Percentiles rank a stretch among this genome's conserved stretches.
phyloP scores from a whole-genome alignment of 2,888 invertebrate species.

The Heliconius ethilla region DNA sequence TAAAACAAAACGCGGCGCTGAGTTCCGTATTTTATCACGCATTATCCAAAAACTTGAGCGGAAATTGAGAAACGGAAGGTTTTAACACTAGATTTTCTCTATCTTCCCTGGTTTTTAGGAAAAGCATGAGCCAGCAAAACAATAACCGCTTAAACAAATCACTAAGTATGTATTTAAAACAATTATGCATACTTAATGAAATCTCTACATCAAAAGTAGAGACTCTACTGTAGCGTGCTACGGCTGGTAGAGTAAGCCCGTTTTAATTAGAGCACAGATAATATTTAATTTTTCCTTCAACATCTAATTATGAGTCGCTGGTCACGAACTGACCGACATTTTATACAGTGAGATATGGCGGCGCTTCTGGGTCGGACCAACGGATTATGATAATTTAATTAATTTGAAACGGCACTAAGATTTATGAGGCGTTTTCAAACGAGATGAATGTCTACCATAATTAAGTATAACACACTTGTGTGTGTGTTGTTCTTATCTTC shows the following conservation, averaged over 20 bases:
- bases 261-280: slow-evolving; percentile 29
- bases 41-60: no score
- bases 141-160: neutral
- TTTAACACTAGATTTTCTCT: neutral
- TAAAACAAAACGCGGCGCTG: neutral
- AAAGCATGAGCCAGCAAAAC: no score
- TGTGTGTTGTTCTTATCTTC: neutral
- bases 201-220: slow-evolving; percentile 11
- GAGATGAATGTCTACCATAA: slow-evolving; percentile 19
- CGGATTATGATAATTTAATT: slow-evolving; percentile 45
- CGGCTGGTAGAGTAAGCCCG: slow-evolving; percentile 17
- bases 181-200: neutral
- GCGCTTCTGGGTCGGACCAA: slow-evolving; percentile 38
- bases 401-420: slow-evolving; percentile 38
- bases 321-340: slow-evolving; percentile 37
- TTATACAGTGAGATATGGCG: slow-evolving; percentile 37
- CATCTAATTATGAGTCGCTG: slow-evolving; percentile 28
- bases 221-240: slow-evolving; percentile 13
- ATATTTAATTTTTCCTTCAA: slow-evolving; percentile 32
- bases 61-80: neutral
- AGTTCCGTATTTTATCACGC: neutral
- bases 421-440: slow-evolving; percentile 26
- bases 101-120: neutral
- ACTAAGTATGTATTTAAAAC: neutral
- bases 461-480: neutral